phyloP scores from a whole-genome alignment of 2,113 vertebrate species.

The Dermatemys mawii region DNA sequence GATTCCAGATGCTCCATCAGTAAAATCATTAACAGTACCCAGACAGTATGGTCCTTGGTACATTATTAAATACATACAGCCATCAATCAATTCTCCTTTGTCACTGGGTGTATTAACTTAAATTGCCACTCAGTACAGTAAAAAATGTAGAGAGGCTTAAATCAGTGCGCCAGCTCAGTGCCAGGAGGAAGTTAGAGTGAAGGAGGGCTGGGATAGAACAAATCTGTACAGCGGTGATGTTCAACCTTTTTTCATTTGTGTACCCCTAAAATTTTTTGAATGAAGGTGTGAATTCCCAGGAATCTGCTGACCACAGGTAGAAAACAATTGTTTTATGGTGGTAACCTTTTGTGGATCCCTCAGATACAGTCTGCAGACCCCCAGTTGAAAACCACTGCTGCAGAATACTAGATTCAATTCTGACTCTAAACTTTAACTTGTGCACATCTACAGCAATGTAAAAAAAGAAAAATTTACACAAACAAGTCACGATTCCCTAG shows the following conservation, averaged over 20 bases:
- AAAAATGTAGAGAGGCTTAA: not conserved
- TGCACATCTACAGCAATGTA: slow-evolving; percentile 6
- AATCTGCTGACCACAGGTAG: not conserved
- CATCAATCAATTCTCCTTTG: not conserved
- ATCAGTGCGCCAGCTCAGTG: not conserved
- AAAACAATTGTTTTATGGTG: no score
- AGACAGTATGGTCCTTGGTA: not conserved
- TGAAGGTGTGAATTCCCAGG: not conserved
- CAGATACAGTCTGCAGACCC: not conserved
- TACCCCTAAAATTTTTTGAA: not conserved
- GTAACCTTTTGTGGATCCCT: no score
- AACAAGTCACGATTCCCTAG: not conserved
- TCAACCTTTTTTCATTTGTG: not conserved
- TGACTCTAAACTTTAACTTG: not conserved
- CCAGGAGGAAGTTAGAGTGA: no score
- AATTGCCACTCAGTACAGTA: not conserved
- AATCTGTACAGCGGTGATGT: not conserved
- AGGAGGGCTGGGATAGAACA: not conserved
- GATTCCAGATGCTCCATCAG: not conserved
- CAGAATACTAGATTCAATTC: not conserved
- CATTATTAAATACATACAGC: not conserved
- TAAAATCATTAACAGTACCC: not conserved
- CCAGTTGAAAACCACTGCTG: not conserved
- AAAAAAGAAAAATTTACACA: not conserved
- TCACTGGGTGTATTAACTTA: not conserved